A percentile compares a stretch with the other conserved stretches of the same genome.
Evolutionary conservation across 2,113 vertebrate species (phyloP).

Genomic region (Camelus dromedarius): DNA sequence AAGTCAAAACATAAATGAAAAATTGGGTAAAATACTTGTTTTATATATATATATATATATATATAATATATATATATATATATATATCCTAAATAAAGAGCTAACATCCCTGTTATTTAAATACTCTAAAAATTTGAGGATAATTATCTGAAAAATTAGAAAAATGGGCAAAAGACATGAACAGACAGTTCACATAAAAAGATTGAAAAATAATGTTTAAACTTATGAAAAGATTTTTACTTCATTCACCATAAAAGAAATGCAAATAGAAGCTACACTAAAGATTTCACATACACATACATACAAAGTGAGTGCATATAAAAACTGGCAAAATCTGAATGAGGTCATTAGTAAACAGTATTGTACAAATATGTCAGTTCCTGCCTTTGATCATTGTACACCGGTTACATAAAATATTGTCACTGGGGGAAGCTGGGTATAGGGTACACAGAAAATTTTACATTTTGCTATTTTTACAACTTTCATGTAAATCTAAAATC

Average conservation of each 20-base stretch:
- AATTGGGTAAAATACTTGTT: neutral
- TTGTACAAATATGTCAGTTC: neutral
- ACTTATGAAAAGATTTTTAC: neutral
- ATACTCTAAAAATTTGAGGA: neutral
- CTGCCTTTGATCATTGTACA: neutral
- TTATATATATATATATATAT: neutral
- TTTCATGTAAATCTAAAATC: slow-evolving; percentile 20
- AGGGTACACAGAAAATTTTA: neutral
- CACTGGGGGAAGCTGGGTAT: neutral
- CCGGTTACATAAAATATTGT: neutral
- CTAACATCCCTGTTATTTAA: neutral
- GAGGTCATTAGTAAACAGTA: neutral
- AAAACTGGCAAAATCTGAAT: neutral
- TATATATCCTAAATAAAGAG: neutral
- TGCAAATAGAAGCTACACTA: neutral
- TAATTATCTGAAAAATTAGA: neutral
- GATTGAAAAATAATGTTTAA: neutral
- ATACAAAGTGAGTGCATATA: neutral
- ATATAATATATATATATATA: no score
- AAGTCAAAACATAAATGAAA: neutral
- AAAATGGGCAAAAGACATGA: neutral
- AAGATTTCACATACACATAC: neutral
- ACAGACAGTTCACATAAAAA: neutral
- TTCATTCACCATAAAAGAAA: neutral
- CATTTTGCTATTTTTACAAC: neutral